Conservation (phyloP, 2,113 vertebrate genomes). For the Bubo scandiacus region DNA sequence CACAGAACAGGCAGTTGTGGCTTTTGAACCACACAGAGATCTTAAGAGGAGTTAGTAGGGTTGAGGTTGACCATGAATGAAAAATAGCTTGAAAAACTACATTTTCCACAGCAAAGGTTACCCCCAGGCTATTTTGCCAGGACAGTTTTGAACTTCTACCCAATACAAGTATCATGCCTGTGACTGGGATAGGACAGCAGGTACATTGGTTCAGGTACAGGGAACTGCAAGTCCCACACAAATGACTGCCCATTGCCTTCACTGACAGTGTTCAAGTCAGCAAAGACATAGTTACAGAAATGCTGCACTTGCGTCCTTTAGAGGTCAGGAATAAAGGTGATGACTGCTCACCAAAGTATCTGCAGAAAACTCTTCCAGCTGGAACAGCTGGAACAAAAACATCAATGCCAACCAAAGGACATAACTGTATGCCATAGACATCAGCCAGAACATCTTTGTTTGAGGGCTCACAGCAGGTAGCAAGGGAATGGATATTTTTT, state of each 20-base stretch:
- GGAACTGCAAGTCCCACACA: neutral
- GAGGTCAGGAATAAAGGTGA: neutral
- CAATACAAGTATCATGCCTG: neutral
- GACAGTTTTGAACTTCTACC: neutral
- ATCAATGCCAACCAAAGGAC: neutral
- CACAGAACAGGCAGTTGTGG: neutral
- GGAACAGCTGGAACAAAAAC: neutral
- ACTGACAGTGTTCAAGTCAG: neutral
- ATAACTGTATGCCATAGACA: neutral
- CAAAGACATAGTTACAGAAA: neutral
- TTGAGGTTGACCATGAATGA: neutral
- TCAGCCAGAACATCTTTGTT: neutral
- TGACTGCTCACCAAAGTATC: neutral
- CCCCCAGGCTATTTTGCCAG: neutral
- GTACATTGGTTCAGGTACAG: neutral
- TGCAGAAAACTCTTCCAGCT: neutral
- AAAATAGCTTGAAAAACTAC: neutral
- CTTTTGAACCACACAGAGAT: neutral
- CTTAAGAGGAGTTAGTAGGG: neutral
- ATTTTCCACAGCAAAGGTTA: neutral
- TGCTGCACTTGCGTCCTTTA: neutral
- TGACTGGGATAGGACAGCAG: neutral
- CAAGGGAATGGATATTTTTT: neutral
- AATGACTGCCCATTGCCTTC: neutral
- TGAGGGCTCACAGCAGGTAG: neutral